Base-by-base conservation (phyloP, 1,140 invertebrate genomes). In the Yoshiicerus persimilis region DNA sequence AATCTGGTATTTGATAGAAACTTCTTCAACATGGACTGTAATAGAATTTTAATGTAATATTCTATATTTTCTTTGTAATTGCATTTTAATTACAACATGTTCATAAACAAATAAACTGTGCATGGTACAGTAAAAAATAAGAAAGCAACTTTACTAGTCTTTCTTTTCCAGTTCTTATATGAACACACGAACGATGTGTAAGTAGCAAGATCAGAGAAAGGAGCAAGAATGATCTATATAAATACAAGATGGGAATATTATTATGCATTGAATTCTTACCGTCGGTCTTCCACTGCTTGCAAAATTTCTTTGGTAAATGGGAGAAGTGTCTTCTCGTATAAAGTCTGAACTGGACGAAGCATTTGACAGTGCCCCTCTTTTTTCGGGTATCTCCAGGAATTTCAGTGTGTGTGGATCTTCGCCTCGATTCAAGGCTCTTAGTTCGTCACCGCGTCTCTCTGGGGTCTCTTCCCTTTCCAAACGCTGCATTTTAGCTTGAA, bases 361-460 rank as follows among this genome's bases (percentile, higher is more conserved):
- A 88, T 87, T 90, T 16, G 89, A 90, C 1, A 64, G 27, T n/a
- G 41, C 10, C 0, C 64, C 84, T 0, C 23, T 1, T 66, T 90
- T 87, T n/a, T 75, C 62, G 16, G 89, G 89, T 30, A 90, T 36
- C 8, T 87, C 39, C 27, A 90, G 62, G 34, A 90, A 88, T 30
- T 16, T 80, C 11, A 88, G 62, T 23, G 62, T 66, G 11, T 66
- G 62, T 2, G 64, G 64, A 10, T 90, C 84, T n/a, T 90, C 89
- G 0, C 89, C 89, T 16, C 86, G 80, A 86, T 90, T 90, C 34
- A 90, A 64, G 13, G 89, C 89, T 66, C 89, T 39, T 8, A 90
- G 66, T 36, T 90, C 89, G 20, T 89, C 88, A 1, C 88, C 89
- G 25, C 25, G 86, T 23, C 41, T 27, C 38, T 89, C 88, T 34